A percentile compares a stretch with the other conserved stretches of the same genome.
phyloP scores from a whole-genome alignment of 2,888 invertebrate species.

The Xylocampa areola region DNA sequence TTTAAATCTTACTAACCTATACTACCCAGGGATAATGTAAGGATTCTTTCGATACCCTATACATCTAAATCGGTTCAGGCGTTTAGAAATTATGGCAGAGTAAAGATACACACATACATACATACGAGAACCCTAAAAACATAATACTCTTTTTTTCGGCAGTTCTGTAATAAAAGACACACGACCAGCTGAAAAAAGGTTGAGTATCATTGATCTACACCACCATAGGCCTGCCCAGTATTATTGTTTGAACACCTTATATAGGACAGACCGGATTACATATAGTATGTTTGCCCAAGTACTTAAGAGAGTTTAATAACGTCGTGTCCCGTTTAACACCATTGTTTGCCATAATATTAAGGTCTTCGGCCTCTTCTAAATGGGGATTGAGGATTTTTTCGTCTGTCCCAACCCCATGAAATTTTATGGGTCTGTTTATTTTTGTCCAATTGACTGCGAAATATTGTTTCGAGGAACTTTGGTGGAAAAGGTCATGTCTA shows the following conservation, averaged over 20 bases:
- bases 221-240: constrained; percentile 23
- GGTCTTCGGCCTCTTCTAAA: constrained; percentile 46
- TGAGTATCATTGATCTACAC: constrained; percentile 39
- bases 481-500: constrained; percentile 12
- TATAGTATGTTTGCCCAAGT: constrained; percentile 42
- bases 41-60: too few species aligned
- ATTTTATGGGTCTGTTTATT: constrained; percentile 52
- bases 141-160: too few species aligned
- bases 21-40: too few species aligned
- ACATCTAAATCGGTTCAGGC: too few species aligned
- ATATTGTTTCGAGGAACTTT: constrained; percentile 31
- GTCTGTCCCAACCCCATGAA: constrained; percentile 45
- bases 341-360: constrained; percentile 54
- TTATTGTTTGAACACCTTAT: constrained; percentile 44
- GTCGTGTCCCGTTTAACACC: constrained; percentile 51
- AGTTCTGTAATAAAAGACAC: too few species aligned
- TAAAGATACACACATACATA: too few species aligned
- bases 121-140: too few species aligned
- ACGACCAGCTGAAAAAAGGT: constrained; percentile 11
- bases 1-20: too few species aligned
- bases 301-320: constrained; percentile 51
- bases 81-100: too few species aligned
- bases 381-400: constrained; percentile 47
- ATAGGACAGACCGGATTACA: constrained; percentile 39
- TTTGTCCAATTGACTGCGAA: constrained; percentile 31